Evolutionary conservation across 2,797 vertebrate genomes (phyloP), one percentile per base, ranked within the genome.

Genomic region (Notolabrus celidotus): DNA sequence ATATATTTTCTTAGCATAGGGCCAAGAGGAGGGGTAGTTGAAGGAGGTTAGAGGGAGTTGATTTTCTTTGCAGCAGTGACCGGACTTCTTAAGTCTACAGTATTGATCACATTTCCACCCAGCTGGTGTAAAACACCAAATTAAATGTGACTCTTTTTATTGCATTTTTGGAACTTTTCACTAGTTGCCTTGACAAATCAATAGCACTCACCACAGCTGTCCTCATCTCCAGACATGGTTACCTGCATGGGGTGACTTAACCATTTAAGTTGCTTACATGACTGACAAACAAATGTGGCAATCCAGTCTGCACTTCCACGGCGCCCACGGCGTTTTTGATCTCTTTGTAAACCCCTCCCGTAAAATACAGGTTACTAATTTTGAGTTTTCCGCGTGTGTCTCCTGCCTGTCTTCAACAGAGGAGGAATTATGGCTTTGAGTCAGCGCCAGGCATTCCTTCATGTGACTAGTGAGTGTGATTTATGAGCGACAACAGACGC

Each of bases 321-420:
- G 54, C 17, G 8, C 82, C 85, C 73, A 57, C 75, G 45, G 19
- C 0, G 2, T 49, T 71, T 82, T 59, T 78, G 62, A 91, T 71
- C 67, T 45, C 46, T 71, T 62, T 68, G 83, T 77, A 58, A 84
- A 78, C 77, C 80, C 88, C 69, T 27, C 74, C 15, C 2, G 16
- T 10, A 84, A 88, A 88, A 53, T 77, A 80, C 0, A 8, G 85
- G 80, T 79, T 82, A 64, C 86, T 87, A 86, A 88, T 83, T 86
- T 75, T 1, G 72, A 64, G 72, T 80, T 84, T 85, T 87, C 58
- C 75, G 68, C 42, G 20, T 0, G 53, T 41, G 76, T 79, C 82
- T 87, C 64, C 83, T 65, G 75, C 73, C 62, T 71, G 62, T 81
- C 82, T 78, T 85, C 64, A 17, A 52, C 71, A 43, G 83, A 74